Percentiles rank a stretch among this genome's conserved stretches.
Conservation (phyloP, 2,888 invertebrate genomes). For the Drosophila nr. perissopoda region DNA sequence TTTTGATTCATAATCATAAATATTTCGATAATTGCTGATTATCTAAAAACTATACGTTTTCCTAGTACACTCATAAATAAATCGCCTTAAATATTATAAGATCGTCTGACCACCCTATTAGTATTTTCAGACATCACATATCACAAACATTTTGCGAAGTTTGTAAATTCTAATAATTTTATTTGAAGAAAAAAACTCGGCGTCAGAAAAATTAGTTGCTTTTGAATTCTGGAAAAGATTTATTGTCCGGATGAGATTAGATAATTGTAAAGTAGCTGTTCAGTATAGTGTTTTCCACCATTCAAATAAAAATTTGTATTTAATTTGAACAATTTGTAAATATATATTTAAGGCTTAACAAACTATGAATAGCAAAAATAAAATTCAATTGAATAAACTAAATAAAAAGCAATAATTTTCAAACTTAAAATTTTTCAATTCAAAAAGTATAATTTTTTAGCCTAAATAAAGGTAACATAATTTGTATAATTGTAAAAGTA, state of each 20-base stretch:
- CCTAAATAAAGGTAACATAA: background rate
- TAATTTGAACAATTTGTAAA: background rate
- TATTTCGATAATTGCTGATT: constrained; percentile 49
- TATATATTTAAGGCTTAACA: background rate
- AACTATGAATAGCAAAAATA: background rate
- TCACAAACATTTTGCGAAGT: background rate
- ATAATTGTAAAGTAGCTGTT: background rate
- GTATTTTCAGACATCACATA: background rate
- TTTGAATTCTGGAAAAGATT: background rate
- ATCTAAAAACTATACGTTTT: background rate
- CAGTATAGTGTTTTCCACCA: too few relatives aligned
- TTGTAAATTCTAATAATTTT: background rate
- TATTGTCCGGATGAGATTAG: background rate
- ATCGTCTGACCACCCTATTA: background rate
- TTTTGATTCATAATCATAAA: constrained; percentile 61
- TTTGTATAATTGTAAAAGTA: background rate
- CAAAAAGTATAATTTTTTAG: background rate
- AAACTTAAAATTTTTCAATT: background rate
- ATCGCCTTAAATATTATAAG: background rate
- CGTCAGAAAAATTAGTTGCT: background rate
- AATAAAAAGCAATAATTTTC: background rate
- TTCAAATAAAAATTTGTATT: background rate
- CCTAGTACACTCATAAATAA: background rate
- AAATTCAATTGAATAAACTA: background rate
- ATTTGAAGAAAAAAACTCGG: background rate